phyloP scores from a whole-genome alignment of 2,797 vertebrate genomes.

The Gephyroberyx darwinii region DNA sequence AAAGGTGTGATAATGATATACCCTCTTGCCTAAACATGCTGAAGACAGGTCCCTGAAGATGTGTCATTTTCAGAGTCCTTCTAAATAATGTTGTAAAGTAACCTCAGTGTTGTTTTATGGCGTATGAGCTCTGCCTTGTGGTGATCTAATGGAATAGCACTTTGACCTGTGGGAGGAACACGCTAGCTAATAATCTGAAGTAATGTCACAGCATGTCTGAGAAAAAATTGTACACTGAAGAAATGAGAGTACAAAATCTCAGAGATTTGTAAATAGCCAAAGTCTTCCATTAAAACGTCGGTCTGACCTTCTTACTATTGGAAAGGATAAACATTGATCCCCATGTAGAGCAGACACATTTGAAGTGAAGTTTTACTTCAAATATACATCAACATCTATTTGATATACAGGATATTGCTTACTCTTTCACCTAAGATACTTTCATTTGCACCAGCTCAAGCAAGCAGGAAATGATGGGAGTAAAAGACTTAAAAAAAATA shows the following conservation, averaged over 20 bases:
- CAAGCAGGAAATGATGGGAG: constrained; percentile 85
- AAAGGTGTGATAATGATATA: constrained; percentile 14
- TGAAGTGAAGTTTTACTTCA: constrained; percentile 78
- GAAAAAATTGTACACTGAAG: constrained; percentile 48
- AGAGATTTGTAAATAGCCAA: constrained; percentile 74
- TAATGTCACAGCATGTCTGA: constrained; percentile 70
- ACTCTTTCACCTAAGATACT: constrained; percentile 87
- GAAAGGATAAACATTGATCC: constrained; percentile 69
- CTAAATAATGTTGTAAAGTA: constrained; percentile 33
- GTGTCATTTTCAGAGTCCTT: constrained; percentile 39
- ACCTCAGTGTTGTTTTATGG: constrained; percentile 17
- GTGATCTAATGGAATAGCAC: constrained; percentile 69
- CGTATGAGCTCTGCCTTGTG: constrained; percentile 55
- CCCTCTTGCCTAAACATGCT: constrained; percentile 25
- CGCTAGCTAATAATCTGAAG: constrained; percentile 46
- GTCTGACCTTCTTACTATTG: constrained; percentile 69
- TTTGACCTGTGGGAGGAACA: constrained; percentile 53
- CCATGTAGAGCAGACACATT: constrained; percentile 77
- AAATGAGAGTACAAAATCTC: constrained; percentile 55
- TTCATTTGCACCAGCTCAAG: constrained; percentile 88
- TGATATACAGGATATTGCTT: constrained; percentile 54
- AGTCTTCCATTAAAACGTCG: constrained; percentile 90
- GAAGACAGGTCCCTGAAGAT: constrained; percentile 29
- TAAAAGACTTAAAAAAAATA: constrained; percentile 91
- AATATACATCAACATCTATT: constrained; percentile 81